A percentile compares a stretch with the other conserved stretches of the same genome.
Evolutionary conservation across 2,113 vertebrate species (phyloP).

Genomic region (Ramphastos sulfuratus): DNA sequence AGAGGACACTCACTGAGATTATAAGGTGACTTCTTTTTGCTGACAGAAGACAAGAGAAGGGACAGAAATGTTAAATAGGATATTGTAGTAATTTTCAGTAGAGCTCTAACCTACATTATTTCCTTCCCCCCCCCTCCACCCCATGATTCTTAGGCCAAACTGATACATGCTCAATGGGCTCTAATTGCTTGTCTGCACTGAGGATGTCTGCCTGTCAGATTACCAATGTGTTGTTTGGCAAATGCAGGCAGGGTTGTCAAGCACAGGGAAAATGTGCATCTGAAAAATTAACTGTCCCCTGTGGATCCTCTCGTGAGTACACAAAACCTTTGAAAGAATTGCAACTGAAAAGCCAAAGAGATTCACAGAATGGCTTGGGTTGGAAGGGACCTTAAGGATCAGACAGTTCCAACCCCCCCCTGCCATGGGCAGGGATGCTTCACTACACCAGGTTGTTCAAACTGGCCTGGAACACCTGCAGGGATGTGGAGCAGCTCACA

Average conservation of each 20-base stretch:
- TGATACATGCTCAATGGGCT: background rate
- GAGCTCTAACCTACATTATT: background rate
- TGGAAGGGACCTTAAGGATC: too few species aligned
- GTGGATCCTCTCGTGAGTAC: background rate
- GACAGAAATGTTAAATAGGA: background rate
- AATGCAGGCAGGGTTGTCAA: background rate
- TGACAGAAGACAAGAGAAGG: background rate
- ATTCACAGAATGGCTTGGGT: background rate
- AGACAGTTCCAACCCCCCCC: too few species aligned
- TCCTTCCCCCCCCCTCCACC: too few species aligned
- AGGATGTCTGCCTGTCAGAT: background rate
- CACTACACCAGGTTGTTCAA: too few species aligned
- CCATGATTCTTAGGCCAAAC: background rate
- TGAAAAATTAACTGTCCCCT: background rate
- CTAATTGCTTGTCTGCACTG: background rate
- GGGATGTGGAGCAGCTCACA: too few species aligned
- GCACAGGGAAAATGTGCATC: background rate
- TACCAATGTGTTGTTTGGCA: background rate
- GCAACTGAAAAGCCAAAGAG: background rate
- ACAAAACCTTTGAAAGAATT: background rate
- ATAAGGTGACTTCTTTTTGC: background rate
- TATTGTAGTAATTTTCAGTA: background rate
- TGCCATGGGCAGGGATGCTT: too few species aligned
- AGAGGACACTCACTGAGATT: background rate
- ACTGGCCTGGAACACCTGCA: too few species aligned